Evolutionary conservation across 2,113 vertebrate genomes (phyloP).

Genomic region (Brienomyrus longianalis): DNA sequence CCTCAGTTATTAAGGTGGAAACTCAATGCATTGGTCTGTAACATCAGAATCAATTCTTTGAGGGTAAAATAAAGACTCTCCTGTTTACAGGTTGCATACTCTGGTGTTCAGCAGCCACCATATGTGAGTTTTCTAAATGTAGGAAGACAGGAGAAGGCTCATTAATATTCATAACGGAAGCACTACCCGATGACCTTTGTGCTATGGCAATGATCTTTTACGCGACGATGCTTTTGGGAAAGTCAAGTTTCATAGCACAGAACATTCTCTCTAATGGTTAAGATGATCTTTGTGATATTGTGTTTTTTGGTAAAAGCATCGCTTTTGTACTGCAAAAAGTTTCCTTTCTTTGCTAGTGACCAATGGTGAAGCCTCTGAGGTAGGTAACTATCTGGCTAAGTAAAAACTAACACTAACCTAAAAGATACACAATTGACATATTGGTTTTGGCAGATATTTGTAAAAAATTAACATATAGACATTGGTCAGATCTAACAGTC

Average conservation of each 20-base stretch:
- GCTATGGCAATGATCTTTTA: not conserved
- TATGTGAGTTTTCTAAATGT: not conserved
- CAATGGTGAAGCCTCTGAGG: no score
- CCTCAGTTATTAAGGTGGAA: not conserved
- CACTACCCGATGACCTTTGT: not conserved
- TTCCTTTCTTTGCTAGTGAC: no score
- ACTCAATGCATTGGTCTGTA: not conserved
- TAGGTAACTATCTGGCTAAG: no score
- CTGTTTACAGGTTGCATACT: not conserved
- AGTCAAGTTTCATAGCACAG: not conserved
- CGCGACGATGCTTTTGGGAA: not conserved
- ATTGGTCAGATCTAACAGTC: no score
- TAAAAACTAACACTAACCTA: no score
- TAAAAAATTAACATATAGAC: no score
- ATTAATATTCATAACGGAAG: not conserved
- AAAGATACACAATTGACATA: no score
- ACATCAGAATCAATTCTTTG: not conserved
- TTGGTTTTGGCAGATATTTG: no score
- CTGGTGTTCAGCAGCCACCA: not conserved
- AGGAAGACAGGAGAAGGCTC: not conserved
- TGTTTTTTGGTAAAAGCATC: no score
- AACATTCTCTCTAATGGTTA: not conserved
- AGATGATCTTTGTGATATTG: no score
- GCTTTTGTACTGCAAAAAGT: no score
- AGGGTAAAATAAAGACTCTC: not conserved